Base-by-base conservation (phyloP, 2,888 invertebrate species). In the Ectropis crepuscularia region DNA sequence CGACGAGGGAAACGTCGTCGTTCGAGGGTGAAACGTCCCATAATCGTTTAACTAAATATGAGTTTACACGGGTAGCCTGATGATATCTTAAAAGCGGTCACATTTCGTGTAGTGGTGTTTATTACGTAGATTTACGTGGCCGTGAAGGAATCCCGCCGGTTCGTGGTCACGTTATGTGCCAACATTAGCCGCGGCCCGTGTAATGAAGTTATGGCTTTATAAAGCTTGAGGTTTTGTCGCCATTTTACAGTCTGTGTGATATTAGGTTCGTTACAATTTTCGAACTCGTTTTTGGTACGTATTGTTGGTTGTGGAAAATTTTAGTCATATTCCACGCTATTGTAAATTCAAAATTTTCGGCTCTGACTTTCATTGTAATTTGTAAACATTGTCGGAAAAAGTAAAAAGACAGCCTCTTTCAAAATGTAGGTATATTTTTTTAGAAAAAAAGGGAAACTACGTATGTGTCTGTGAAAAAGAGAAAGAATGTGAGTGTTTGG, bases 81-180 rank as follows among this genome's bases (percentile, higher is more conserved):
- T 85, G 71, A 72, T 81, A 85, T 81, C 80, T 76, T 65, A 61
- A 72, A 69, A 65, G 71, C 71, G 73, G 74, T 69, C 71, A 69
- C 78, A 81, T 81, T 79, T 76, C 63, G 78, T 80, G 78, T 74
- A 70, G 79, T 77, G 78, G 79, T 82, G 82, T 85, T 84, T 85
- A 87, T 85, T 80, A 77, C 79, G 67, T 73, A 74, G 74, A 77
- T 80, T 74, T 78, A 78, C 76, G 77, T 72, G 78, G 72, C 76
- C 83, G 82, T 83, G 84, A 74, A 67, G 83, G 83, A 82, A 87
- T 85, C 79, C 77, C 72, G 73, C 36, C 72, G 67, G 63, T 69
- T 81, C 79, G 80, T 72, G 80, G 81, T 62, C 57, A 49, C 53
- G 16, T 61, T 61, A 62, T 58, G 54, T 65, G 65, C 49, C 53